These are phyloP conservation scores for Atlantisia rogersi DNA, from an alignment of 2,113 vertebrate species.

Conservation along the genomic window DNA sequence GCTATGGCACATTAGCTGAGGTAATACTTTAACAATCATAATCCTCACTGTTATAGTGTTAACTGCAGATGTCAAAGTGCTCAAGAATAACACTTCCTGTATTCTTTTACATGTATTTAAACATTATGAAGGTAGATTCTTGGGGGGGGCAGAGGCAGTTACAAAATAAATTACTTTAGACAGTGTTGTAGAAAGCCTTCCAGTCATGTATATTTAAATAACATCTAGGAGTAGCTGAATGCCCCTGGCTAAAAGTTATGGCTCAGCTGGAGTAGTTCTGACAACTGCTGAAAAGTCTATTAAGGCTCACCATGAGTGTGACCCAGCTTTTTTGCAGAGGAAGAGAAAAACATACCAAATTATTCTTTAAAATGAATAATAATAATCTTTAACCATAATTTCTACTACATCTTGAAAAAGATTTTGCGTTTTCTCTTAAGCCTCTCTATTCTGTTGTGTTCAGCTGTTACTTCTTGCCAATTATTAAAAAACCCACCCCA, in stretches of 20 bases:
- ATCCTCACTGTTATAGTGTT: background rate
- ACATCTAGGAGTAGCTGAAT: constrained; percentile 10
- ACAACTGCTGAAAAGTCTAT: constrained; percentile 28
- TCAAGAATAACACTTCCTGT: background rate
- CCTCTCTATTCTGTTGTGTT: background rate
- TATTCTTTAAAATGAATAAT: background rate
- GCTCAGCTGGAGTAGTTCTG: constrained; percentile 20
- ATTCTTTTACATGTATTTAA: background rate
- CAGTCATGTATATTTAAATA: constrained; percentile 21
- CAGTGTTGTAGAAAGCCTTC: constrained; percentile 26
- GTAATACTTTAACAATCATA: background rate
- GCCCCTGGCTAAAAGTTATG: background rate
- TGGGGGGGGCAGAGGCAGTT: background rate
- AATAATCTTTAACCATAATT: too few species aligned
- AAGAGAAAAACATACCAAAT: background rate
- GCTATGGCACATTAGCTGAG: background rate
- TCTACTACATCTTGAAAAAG: background rate
- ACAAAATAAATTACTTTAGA: constrained; percentile 17
- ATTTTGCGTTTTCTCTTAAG: background rate
- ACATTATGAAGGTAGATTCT: background rate
- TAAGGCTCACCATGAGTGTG: background rate
- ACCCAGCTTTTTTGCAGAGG: background rate
- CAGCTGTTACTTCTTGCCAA: background rate
- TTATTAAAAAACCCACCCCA: background rate
- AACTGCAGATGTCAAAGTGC: background rate